Conservation (phyloP, 1,140 invertebrate genomes). For the Drosophila kurseongensis region DNA sequence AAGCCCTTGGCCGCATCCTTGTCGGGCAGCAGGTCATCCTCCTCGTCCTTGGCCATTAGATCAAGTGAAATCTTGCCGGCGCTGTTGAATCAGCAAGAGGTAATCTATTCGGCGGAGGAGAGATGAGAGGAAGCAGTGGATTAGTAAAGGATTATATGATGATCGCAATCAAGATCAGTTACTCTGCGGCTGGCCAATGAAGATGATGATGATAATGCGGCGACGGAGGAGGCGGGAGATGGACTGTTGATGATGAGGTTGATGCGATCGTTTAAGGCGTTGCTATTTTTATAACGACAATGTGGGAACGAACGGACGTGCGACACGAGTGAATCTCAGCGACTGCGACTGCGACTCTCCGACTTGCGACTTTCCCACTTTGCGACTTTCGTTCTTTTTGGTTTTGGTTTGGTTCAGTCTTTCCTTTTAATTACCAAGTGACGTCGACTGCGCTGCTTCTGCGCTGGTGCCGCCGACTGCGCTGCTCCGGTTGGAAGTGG, state of each 20-base stretch:
- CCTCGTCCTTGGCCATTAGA: constrained; percentile 90
- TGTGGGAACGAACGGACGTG: constrained; percentile 32
- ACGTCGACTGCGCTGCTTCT: constrained; percentile 41
- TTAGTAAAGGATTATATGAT: constrained; percentile 16
- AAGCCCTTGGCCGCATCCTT: constrained; percentile 97
- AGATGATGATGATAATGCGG: constrained; percentile 6
- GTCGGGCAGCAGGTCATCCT: constrained; percentile 92
- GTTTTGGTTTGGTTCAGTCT: constrained; percentile 22
- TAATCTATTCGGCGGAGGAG: constrained; percentile 3
- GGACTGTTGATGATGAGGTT: constrained; percentile 14
- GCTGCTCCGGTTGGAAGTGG: constrained; percentile 37
- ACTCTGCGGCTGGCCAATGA: constrained; percentile 16
- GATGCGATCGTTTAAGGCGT: constrained; percentile 48
- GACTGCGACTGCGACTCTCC: constrained; percentile 41
- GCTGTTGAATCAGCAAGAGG: constrained; percentile 9
- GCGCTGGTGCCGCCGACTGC: too few species aligned
- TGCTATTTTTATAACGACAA: constrained; percentile 71
- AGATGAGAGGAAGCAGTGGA: not conserved
- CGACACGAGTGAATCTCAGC: constrained; percentile 61
- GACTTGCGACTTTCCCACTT: constrained; percentile 21
- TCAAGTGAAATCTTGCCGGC: constrained; percentile 80
- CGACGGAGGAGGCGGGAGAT: not conserved
- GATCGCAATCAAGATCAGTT: constrained; percentile 37
- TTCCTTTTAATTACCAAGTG: constrained; percentile 76
- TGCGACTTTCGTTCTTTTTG: constrained; percentile 16